These are phyloP conservation scores for Poeciliopsis turrubarensis DNA, from an alignment of 2,113 vertebrate species.

Conservation along the genomic window DNA sequence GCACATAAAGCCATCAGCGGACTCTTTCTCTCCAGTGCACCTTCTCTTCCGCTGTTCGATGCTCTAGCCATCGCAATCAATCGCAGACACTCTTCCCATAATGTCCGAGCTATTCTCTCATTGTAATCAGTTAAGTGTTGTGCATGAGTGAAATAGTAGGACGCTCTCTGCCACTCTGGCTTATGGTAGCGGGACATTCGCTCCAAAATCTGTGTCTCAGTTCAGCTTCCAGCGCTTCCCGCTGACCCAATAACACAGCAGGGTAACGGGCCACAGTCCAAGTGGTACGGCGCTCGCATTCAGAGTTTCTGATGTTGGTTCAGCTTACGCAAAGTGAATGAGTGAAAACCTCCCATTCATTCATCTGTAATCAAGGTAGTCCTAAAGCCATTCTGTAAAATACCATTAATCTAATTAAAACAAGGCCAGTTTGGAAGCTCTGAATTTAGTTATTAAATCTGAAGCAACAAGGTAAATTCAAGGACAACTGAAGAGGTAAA, in stretches of 20 bases:
- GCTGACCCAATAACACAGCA: constrained; percentile 47
- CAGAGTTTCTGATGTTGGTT: constrained; percentile 21
- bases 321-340: constrained; percentile 15
- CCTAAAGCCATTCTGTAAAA: constrained; percentile 23
- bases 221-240: constrained; percentile 27
- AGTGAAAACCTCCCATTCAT: constrained; percentile 24
- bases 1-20: constrained; percentile 53
- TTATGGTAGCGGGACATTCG: constrained; percentile 28
- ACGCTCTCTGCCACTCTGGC: constrained; percentile 10
- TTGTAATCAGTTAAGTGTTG: constrained; percentile 43
- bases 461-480: rapidly evolving
- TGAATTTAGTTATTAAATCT: constrained; percentile 14
- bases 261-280: constrained; percentile 30
- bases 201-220: constrained; percentile 33
- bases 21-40: constrained; percentile 13
- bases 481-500: not conserved
- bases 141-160: constrained; percentile 14
- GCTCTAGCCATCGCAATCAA: constrained; percentile 24
- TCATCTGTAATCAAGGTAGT: constrained; percentile 11
- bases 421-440: constrained; percentile 6
- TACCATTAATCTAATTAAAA: constrained; percentile 27
- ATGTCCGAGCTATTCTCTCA: constrained; percentile 18
- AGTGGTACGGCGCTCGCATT: constrained; percentile 16
- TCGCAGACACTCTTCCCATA: constrained; percentile 30
- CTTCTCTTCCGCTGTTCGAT: constrained; percentile 14